Evolutionary conservation across 2,113 vertebrate species (phyloP), one percentile per base, ranked within the genome.

Genomic region (Monopterus albus): DNA sequence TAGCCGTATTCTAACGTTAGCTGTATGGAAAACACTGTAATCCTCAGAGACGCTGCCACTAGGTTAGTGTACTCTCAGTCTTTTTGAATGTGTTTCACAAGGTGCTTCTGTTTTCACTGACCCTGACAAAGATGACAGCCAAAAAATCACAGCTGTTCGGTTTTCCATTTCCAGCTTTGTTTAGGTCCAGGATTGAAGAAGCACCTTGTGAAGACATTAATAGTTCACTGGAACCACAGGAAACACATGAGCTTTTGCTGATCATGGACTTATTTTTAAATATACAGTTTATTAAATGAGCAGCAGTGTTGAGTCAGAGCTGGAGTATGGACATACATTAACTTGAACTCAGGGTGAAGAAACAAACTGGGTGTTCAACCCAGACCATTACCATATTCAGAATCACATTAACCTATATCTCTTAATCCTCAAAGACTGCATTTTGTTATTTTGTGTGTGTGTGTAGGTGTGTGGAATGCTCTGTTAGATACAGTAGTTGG

Each of bases 401-500:
- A 76, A 62, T 62, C 55, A 53, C 71, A 28, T 7, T 84, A 75
- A 74, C 85, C 72, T 51, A 63, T 40, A 76, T 59, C 15, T 13
- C 38, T 17, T 10, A 21, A 15, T 31, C 28, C n/a, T 75, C 42
- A 60, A 51, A 62, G 74, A 20, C 21, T 33, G 45, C 59, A 43
- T 71, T 69, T 57, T 71, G 33, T 45, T 36, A 20, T 26, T 42
- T 5, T 35, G 39, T 29, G 36, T 68, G 40, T 26, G 18, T 50
- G 46, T 25, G 69, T 64, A 62, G 55, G 74, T 79, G 75, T 58
- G 63, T 53, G 72, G 77, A 71, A 78, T 87, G 70, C 29, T 31
- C 46, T 47, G 46, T 29, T 66, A 38, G 64, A 57, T 36, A n/a
- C n/a, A n/a, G n/a, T n/a, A 6, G 38, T 50, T 72, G 61, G 56